Percentiles rank a stretch among this genome's conserved stretches.
These are phyloP conservation scores for Tychaedon coryphoeus DNA, from an alignment of 2,113 vertebrate genomes.

Conservation along the genomic window DNA sequence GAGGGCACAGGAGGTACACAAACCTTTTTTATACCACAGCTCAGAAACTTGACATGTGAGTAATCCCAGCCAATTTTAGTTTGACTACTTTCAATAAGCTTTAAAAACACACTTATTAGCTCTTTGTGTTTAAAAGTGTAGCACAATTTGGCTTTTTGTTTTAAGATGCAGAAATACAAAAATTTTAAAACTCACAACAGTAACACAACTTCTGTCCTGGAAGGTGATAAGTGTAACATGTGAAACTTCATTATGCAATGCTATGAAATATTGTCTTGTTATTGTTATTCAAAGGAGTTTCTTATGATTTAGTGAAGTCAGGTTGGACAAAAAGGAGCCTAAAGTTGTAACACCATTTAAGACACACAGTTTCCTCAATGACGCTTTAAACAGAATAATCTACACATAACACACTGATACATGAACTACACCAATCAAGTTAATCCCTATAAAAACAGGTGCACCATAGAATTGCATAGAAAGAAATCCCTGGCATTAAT, in stretches of 20 bases:
- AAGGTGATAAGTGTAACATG: neutral
- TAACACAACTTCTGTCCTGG: neutral
- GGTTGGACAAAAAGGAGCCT: neutral
- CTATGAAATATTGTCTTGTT: neutral
- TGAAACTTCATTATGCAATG: neutral
- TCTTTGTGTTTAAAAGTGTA: neutral
- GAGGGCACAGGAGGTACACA: neutral
- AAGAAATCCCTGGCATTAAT: conserved; percentile 45
- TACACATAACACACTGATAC: neutral
- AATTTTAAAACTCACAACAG: neutral
- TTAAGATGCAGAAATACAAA: neutral
- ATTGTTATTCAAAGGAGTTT: neutral
- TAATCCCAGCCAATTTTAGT: neutral
- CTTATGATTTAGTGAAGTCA: neutral
- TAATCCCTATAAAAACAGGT: neutral
- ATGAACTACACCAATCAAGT: neutral
- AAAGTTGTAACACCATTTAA: neutral
- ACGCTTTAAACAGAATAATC: neutral
- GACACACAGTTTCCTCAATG: neutral
- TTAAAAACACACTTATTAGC: neutral
- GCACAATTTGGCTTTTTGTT: neutral
- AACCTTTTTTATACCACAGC: neutral
- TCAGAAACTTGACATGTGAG: neutral
- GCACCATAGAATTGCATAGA: conserved; percentile 63
- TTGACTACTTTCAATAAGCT: neutral